Evolutionary conservation across 92 coral and sea anemone genomes (phyloP).

Genomic region (Heteractis magnifica): DNA sequence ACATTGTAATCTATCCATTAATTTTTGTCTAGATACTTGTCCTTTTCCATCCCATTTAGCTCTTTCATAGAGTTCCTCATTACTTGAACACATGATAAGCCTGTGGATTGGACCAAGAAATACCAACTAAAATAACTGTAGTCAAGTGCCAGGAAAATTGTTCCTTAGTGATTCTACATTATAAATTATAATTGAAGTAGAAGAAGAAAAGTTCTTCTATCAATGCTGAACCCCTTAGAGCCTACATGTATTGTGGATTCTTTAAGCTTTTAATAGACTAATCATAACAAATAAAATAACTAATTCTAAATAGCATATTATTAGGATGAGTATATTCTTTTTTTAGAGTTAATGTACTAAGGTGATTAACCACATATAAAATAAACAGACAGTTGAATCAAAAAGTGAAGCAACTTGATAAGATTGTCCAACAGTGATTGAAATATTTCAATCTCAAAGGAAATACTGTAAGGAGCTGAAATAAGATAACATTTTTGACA

Average conservation of each 20-base stretch:
- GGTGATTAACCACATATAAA: not conserved
- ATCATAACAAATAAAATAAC: too few relatives aligned
- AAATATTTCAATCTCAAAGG: not conserved
- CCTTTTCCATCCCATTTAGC: constrained; percentile 96
- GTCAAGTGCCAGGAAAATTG: too few relatives aligned
- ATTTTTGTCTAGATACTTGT: constrained; percentile 77
- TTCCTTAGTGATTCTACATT: too few relatives aligned
- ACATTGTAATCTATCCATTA: constrained; percentile 96
- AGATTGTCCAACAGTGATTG: not conserved
- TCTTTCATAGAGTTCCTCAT: constrained; percentile 79
- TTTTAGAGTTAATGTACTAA: not conserved
- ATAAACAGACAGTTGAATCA: not conserved
- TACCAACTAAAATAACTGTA: not conserved
- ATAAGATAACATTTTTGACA: not conserved
- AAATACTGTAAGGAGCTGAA: not conserved
- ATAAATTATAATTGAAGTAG: too few relatives aligned
- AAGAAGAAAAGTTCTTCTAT: too few relatives aligned
- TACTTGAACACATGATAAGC: constrained; percentile 88
- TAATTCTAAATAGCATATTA: too few relatives aligned
- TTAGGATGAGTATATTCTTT: too few relatives aligned
- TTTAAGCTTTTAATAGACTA: too few relatives aligned
- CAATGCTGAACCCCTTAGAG: too few relatives aligned
- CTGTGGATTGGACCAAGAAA: constrained; percentile 29
- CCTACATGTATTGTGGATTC: too few relatives aligned
- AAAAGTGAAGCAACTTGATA: not conserved